phyloP scores from a whole-genome alignment of 92 coral and sea anemone genomes.

The Phenganax stokvisi region DNA sequence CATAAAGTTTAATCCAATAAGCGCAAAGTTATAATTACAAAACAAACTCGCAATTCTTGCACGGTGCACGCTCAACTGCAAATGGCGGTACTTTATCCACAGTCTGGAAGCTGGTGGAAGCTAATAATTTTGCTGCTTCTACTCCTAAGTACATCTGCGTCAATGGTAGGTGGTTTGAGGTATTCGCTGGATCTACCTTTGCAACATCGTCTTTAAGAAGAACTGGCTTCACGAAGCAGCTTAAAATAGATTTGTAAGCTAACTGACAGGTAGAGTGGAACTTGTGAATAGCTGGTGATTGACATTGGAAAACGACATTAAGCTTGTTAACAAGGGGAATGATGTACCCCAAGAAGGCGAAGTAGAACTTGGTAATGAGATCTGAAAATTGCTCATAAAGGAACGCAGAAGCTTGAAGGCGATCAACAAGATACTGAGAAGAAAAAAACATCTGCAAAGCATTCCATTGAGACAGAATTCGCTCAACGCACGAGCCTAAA shows the following conservation, averaged over 20 bases:
- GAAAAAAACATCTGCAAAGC: constrained; percentile 30
- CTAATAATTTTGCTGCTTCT: constrained; percentile 27
- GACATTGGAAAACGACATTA: constrained; percentile 20
- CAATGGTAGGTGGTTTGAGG: constrained; percentile 29
- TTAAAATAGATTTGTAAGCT: constrained; percentile 32
- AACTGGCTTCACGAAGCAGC: constrained; percentile 28
- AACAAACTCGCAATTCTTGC: too few species aligned
- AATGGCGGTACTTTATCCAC: not conserved
- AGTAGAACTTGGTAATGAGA: constrained; percentile 23
- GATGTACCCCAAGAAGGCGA: constrained; percentile 21
- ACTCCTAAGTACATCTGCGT: constrained; percentile 20
- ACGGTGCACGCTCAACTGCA: too few species aligned
- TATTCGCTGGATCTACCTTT: not conserved
- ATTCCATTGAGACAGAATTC: constrained; percentile 25
- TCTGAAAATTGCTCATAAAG: constrained; percentile 21
- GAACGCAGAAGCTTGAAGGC: constrained; percentile 27
- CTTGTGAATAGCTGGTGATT: constrained; percentile 26
- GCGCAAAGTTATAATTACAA: too few species aligned
- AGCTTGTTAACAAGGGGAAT: constrained; percentile 16
- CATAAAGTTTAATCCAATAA: too few species aligned
- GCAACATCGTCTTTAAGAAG: constrained; percentile 33
- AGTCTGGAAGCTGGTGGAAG: constrained; percentile 6
- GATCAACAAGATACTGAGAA: constrained; percentile 20
- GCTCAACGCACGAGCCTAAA: constrained; percentile 29
- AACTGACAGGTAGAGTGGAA: constrained; percentile 14